Conservation (phyloP, 1,140 invertebrate genomes). For the Drosophila rufa region DNA sequence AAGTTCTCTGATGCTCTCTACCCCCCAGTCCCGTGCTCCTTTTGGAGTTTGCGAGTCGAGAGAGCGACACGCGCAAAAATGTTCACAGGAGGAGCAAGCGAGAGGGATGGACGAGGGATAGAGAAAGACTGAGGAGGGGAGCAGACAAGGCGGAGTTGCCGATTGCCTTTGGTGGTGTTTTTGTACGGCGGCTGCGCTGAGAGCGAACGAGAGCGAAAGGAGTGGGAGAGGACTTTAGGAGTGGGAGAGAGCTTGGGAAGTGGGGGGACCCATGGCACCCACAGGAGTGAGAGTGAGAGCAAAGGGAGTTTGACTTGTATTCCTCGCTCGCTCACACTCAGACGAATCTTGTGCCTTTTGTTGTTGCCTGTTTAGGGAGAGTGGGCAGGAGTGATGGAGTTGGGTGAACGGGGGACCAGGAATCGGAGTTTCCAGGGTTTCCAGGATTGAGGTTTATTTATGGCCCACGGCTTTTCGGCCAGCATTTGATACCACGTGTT, state of each 20-base stretch:
- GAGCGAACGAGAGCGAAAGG: conserved; percentile 41
- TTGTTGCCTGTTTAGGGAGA: conserved; percentile 46
- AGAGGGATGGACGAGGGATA: not conserved
- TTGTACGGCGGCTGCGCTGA: conserved; percentile 58
- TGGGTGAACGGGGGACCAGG: too few species aligned
- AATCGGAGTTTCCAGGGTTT: conserved; percentile 61
- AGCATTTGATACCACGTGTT: conserved; percentile 77
- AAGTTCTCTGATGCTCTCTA: conserved; percentile 56
- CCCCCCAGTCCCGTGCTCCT: conserved; percentile 10
- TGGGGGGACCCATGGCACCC: conserved; percentile 12
- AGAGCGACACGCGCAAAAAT: conserved; percentile 76
- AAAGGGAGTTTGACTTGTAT: conserved; percentile 26
- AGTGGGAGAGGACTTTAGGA: conserved; percentile 10
- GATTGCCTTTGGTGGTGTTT: conserved; percentile 63
- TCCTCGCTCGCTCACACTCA: conserved; percentile 1
- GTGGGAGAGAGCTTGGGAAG: conserved; percentile 6
- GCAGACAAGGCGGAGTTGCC: conserved; percentile 62
- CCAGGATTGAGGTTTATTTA: conserved; percentile 79
- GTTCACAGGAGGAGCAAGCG: conserved; percentile 6
- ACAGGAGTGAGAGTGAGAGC: conserved; percentile 29
- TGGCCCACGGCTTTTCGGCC: conserved; percentile 75
- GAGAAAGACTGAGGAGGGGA: conserved; percentile 8
- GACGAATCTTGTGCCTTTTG: conserved; percentile 31
- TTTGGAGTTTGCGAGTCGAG: conserved; percentile 38
- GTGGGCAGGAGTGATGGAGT: too few species aligned